Evolutionary conservation across 2,797 vertebrate genomes (phyloP).

Genomic region (Fistularia tabacaria): DNA sequence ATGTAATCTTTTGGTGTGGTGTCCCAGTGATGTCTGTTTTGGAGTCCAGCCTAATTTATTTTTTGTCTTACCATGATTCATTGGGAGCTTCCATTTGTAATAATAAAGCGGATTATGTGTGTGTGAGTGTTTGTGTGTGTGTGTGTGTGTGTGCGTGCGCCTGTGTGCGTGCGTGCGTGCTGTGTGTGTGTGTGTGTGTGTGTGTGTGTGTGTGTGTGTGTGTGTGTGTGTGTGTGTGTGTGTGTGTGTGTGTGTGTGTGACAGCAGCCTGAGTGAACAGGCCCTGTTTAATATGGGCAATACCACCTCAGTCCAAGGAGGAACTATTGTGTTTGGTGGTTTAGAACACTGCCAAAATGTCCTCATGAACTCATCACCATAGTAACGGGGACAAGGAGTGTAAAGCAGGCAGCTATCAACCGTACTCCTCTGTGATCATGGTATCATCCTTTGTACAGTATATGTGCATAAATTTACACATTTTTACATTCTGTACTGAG

Average conservation of each 20-base stretch:
- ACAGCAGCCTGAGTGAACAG: constrained; percentile 31
- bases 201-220: constrained; percentile 6
- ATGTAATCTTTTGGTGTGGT: constrained; percentile 1
- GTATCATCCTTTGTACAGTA: too few species aligned
- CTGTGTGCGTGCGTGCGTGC: constrained; percentile 2
- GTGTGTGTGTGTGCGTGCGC: constrained; percentile 3
- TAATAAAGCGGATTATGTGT: constrained; percentile 65
- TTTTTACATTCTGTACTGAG: too few species aligned
- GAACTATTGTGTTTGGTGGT: constrained; percentile 51
- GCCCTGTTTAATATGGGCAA: constrained; percentile 62
- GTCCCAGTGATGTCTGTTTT: constrained; percentile 5
- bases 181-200: neutral
- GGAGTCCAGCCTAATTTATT: constrained; percentile 4
- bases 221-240: constrained; percentile 15
- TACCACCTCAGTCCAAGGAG: constrained; percentile 33
- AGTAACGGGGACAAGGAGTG: constrained; percentile 33
- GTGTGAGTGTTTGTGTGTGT: constrained; percentile 3
- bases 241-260: constrained; percentile 33
- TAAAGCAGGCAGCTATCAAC: constrained; percentile 21
- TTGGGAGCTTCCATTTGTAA: constrained; percentile 40
- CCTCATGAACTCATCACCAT: constrained; percentile 35
- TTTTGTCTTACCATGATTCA: constrained; percentile 21
- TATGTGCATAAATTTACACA: too few species aligned
- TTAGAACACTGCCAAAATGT: constrained; percentile 41
- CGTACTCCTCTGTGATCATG: neutral